phyloP scores from a whole-genome alignment of 1,140 invertebrate genomes.

The Liolophura sinensis region DNA sequence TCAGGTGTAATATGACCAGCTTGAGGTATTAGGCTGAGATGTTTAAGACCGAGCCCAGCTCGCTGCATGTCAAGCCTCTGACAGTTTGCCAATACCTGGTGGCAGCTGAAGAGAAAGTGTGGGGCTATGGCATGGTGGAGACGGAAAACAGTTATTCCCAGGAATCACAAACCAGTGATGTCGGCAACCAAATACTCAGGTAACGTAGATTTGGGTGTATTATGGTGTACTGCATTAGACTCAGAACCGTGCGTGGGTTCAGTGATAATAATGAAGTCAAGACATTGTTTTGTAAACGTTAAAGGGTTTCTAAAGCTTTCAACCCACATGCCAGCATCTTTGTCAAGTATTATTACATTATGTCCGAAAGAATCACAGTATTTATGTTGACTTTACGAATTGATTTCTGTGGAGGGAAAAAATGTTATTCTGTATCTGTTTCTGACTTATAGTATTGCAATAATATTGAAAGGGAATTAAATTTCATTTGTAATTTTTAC shows the following conservation, averaged over 20 bases:
- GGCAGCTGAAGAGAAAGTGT: slow-evolving; percentile 22
- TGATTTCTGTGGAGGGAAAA: too few relatives aligned
- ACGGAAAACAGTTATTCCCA: background rate
- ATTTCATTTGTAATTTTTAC: too few relatives aligned
- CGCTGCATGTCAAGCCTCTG: slow-evolving; percentile 20
- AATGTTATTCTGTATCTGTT: too few relatives aligned
- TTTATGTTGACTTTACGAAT: too few relatives aligned
- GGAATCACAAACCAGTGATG: background rate
- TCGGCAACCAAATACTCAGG: slow-evolving; percentile 5
- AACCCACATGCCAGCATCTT: too few relatives aligned
- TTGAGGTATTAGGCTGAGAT: background rate
- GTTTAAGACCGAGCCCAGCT: slow-evolving; percentile 16
- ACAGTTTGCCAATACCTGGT: slow-evolving; percentile 16
- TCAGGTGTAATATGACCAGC: too few relatives aligned
- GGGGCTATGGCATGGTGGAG: slow-evolving; percentile 12
- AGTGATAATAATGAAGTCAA: slow-evolving; percentile 5
- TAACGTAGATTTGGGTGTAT: slow-evolving; percentile 9
- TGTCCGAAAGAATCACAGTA: too few relatives aligned
- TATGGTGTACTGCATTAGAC: slow-evolving; percentile 11
- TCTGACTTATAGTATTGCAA: too few relatives aligned
- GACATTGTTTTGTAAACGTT: slow-evolving; percentile 7
- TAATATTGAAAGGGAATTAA: too few relatives aligned
- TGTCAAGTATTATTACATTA: too few relatives aligned
- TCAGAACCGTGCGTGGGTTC: slow-evolving; percentile 12
- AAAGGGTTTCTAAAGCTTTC: too few relatives aligned